Conservation (phyloP, 2,888 invertebrate genomes). For the Galeruca laticollis region DNA sequence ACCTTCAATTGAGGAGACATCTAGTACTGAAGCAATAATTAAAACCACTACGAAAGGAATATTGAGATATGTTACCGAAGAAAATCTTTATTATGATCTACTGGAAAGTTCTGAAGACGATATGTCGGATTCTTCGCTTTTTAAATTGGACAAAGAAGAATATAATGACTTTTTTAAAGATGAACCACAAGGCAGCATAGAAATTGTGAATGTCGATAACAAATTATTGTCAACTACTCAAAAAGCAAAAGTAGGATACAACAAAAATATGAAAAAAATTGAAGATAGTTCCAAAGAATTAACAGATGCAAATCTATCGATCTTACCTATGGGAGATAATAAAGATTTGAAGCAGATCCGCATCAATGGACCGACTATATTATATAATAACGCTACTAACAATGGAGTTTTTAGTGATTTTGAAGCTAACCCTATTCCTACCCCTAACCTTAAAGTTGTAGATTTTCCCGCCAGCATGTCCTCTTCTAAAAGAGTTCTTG, state of each 20-base stretch:
- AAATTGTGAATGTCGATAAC: conserved; percentile 66
- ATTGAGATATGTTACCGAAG: conserved; percentile 9
- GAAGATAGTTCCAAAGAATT: conserved; percentile 59
- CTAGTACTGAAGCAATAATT: neutral
- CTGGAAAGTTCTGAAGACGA: conserved; percentile 29
- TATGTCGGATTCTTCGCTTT: conserved; percentile 47
- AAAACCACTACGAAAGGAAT: neutral
- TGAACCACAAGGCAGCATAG: conserved; percentile 66
- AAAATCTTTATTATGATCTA: conserved; percentile 23
- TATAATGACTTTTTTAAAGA: conserved; percentile 61
- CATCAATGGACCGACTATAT: conserved; percentile 51
- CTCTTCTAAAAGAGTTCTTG: conserved; percentile 75
- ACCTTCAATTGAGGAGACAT: conserved; percentile 6
- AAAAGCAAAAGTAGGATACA: conserved; percentile 56
- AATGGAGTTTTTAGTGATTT: conserved; percentile 48
- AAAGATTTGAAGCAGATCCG: conserved; percentile 49
- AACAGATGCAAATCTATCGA: conserved; percentile 59
- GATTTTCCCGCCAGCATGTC: conserved; percentile 64
- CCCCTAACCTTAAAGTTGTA: conserved; percentile 59
- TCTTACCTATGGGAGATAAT: conserved; percentile 44
- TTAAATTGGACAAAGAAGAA: conserved; percentile 41
- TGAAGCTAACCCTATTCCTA: conserved; percentile 48
- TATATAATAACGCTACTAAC: conserved; percentile 55
- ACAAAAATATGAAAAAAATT: conserved; percentile 42
- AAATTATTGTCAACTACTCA: conserved; percentile 55